Conservation (phyloP, 2,888 invertebrate genomes). For the Tiliacea citrago region DNA sequence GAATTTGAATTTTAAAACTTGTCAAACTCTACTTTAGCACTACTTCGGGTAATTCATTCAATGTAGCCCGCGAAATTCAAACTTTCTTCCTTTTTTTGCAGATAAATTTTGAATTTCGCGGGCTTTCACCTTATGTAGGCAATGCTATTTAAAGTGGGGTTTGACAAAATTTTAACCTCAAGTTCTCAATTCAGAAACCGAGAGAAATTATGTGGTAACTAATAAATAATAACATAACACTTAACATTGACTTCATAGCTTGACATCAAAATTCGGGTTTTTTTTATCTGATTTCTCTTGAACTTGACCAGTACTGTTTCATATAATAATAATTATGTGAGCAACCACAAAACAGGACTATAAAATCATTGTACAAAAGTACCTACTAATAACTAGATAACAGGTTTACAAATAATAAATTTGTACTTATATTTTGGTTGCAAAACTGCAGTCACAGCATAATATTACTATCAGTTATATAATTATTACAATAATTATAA, state of each 20-base stretch:
- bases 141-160: too few relatives aligned
- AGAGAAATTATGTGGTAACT: neutral
- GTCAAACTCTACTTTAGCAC: neutral
- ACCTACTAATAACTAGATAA: constrained; percentile 55
- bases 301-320: constrained; percentile 8
- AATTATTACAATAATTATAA: constrained; percentile 11
- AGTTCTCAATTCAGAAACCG: neutral
- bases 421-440: constrained; percentile 62
- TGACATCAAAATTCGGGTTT: constrained; percentile 5
- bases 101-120: neutral
- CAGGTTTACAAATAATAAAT: constrained; percentile 42
- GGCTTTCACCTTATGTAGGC: too few relatives aligned
- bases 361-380: constrained; percentile 32
- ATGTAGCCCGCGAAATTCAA: neutral
- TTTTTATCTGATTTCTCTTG: constrained; percentile 1
- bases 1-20: neutral
- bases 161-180: neutral
- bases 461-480: constrained; percentile 8
- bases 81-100: neutral
- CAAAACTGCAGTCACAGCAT: constrained; percentile 23
- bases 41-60: neutral
- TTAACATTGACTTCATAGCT: neutral
- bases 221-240: constrained; percentile 7
- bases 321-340: constrained; percentile 17
- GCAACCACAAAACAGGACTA: constrained; percentile 20